These are phyloP conservation scores for Patella vulgata DNA, from an alignment of 1,140 invertebrate species.

Conservation along the genomic window DNA sequence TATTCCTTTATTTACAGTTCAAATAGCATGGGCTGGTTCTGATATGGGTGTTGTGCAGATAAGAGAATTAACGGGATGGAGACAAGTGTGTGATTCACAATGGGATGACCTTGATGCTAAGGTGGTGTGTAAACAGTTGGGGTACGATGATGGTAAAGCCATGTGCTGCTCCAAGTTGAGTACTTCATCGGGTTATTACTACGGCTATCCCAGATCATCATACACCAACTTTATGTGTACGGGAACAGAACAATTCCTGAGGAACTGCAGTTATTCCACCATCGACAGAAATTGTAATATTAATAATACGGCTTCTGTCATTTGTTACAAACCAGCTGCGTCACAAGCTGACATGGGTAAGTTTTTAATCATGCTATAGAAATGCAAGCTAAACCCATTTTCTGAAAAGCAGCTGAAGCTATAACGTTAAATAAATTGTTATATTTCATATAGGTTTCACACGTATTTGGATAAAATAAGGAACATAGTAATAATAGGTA, in stretches of 20 bases:
- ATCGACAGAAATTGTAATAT: constrained; percentile 12
- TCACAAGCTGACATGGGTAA: too few species aligned
- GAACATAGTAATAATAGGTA: too few species aligned
- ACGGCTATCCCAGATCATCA: constrained; percentile 12
- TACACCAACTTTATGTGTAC: constrained; percentile 36
- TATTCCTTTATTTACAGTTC: too few species aligned
- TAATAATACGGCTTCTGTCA: constrained; percentile 47
- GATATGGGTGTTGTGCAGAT: constrained; percentile 6
- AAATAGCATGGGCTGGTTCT: too few species aligned
- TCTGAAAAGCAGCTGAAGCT: too few species aligned
- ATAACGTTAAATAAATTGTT: too few species aligned
- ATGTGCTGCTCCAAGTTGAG: constrained; percentile 50
- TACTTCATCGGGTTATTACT: constrained; percentile 11
- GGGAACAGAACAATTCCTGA: constrained; percentile 31
- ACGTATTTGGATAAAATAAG: too few species aligned
- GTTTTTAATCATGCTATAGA: too few species aligned
- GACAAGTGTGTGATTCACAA: constrained; percentile 41
- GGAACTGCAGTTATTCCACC: constrained; percentile 25
- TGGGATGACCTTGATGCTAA: constrained; percentile 67
- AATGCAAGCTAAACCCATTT: too few species aligned
- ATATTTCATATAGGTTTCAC: too few species aligned
- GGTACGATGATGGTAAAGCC: constrained; percentile 61
- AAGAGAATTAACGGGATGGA: constrained; percentile 16
- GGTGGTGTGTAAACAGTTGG: constrained; percentile 77
- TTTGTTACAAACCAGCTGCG: constrained; percentile 36